phyloP scores from a whole-genome alignment of 2,797 vertebrate genomes.

The Periparus ater region DNA sequence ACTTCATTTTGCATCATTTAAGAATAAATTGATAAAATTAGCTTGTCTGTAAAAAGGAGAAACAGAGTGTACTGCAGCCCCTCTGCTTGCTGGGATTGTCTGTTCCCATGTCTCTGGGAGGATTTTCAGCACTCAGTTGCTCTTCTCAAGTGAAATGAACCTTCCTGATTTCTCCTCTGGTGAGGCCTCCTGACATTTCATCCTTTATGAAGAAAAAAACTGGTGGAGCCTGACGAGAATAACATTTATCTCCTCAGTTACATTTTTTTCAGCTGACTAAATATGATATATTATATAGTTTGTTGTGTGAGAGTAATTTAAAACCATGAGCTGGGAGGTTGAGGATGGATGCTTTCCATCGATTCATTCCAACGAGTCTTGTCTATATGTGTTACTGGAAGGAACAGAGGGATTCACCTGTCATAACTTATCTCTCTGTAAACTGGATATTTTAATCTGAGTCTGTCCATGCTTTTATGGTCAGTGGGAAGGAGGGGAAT shows the following conservation, averaged over 20 bases:
- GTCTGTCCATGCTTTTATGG: not conserved
- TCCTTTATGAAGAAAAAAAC: conserved; percentile 25
- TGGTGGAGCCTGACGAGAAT: not conserved
- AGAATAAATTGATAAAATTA: not conserved
- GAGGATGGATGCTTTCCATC: not conserved
- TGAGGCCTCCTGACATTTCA: not conserved
- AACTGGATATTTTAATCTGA: conserved; percentile 10
- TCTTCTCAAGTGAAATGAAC: conserved; percentile 4
- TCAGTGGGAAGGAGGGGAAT: not conserved
- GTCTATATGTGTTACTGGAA: not conserved
- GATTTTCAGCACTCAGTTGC: not conserved
- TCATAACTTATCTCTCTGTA: not conserved
- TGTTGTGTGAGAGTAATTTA: conserved; percentile 17
- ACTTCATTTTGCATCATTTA: not conserved
- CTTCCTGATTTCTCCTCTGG: not conserved
- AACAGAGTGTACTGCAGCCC: not conserved
- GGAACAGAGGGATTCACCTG: conserved; percentile 28
- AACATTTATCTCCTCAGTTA: conserved; percentile 16
- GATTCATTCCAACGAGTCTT: not conserved
- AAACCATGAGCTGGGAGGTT: not conserved
- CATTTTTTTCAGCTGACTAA: conserved; percentile 22
- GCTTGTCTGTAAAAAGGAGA: not conserved
- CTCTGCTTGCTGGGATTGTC: not conserved
- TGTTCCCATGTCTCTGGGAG: not conserved
- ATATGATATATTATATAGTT: not conserved